A percentile compares a stretch with the other conserved stretches of the same genome.
Conservation (phyloP, 2,797 vertebrate species). For the Cheirogaleus major region DNA sequence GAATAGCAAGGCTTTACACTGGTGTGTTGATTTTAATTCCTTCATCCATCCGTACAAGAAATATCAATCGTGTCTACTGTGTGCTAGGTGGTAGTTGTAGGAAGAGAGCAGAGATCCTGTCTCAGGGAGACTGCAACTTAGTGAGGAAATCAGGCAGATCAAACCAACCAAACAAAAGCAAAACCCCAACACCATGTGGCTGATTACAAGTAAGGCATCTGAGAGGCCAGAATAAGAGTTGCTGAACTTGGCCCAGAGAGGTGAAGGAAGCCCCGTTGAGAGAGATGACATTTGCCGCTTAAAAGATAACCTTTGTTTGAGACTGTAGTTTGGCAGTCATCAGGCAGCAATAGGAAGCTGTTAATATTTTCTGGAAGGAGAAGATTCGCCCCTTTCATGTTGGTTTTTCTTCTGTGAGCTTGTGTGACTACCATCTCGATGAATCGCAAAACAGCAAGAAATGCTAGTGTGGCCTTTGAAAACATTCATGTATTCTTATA, state of each 20-base stretch:
- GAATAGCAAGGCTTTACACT: background rate
- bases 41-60: background rate
- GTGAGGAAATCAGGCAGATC: background rate
- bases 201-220: background rate
- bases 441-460: background rate
- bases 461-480: background rate
- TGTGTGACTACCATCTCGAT: background rate
- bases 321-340: background rate
- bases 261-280: background rate
- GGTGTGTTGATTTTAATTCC: background rate
- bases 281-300: background rate
- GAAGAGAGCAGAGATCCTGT: rapidly evolving
- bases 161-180: background rate
- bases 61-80: rapidly evolving
- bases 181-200: background rate
- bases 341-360: background rate
- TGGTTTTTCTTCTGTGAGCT: background rate
- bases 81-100: background rate
- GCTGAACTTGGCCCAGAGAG: background rate
- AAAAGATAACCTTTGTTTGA: conserved; percentile 14
- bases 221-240: background rate
- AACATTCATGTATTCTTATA: background rate
- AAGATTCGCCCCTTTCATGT: background rate
- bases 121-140: background rate
- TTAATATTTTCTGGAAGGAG: background rate